Evolutionary conservation across 2,888 invertebrate species (phyloP).

Genomic region (Sesia bembeciformis): DNA sequence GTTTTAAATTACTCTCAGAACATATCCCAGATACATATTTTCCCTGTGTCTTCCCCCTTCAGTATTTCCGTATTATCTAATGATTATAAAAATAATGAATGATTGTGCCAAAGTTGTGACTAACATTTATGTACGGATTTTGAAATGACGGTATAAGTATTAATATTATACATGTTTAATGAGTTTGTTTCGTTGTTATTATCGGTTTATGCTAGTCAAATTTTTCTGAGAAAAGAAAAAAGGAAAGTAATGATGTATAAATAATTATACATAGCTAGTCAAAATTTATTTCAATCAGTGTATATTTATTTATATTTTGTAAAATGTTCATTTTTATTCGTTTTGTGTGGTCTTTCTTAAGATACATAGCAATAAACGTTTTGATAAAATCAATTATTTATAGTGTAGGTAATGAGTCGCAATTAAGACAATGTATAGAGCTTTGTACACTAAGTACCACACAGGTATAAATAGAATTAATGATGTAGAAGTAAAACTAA

Average conservation of each 20-base stretch:
- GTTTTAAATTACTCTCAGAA: slow-evolving; percentile 40
- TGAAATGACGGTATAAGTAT: slow-evolving; percentile 27
- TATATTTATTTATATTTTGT: slow-evolving; percentile 22
- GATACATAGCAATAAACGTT: slow-evolving; percentile 62
- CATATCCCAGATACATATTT: slow-evolving; percentile 60
- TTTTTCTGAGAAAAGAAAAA: slow-evolving; percentile 44
- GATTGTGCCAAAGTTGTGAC: slow-evolving; percentile 68
- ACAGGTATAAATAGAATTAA: slow-evolving; percentile 65
- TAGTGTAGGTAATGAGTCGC: slow-evolving; percentile 53
- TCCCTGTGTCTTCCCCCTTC: slow-evolving; percentile 66
- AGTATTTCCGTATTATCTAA: slow-evolving; percentile 53
- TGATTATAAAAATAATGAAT: slow-evolving; percentile 32
- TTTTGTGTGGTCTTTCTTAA: slow-evolving; percentile 52
- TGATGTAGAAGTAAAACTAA: slow-evolving; percentile 43
- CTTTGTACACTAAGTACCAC: slow-evolving; percentile 69
- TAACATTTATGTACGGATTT: slow-evolving; percentile 32
- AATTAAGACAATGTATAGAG: slow-evolving; percentile 73
- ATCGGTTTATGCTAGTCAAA: slow-evolving; percentile 65
- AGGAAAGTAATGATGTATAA: slow-evolving; percentile 23
- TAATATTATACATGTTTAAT: slow-evolving; percentile 23
- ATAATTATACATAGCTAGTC: slow-evolving; percentile 55
- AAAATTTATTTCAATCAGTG: slow-evolving; percentile 55
- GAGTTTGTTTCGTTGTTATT: slow-evolving; percentile 21
- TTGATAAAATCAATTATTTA: slow-evolving; percentile 74
- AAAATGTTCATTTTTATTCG: slow-evolving; percentile 21